Conservation (phyloP, 2,113 vertebrate genomes). For the Gobius niger region DNA sequence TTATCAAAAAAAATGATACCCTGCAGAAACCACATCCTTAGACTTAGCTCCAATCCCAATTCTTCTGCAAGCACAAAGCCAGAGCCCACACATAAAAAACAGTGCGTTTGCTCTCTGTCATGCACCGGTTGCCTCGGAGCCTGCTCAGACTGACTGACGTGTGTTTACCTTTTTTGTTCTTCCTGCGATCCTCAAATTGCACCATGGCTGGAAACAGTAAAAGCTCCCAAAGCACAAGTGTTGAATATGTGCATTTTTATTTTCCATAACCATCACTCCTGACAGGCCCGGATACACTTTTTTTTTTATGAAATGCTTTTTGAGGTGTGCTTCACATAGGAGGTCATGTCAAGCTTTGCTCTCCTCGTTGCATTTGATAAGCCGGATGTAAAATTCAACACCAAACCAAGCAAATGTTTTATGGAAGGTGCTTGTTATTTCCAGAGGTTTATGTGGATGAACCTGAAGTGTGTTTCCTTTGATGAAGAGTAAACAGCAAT, state of each 20-base stretch:
- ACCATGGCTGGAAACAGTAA: constrained; percentile 51
- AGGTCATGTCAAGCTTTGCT: constrained; percentile 21
- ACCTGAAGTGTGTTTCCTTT: neutral
- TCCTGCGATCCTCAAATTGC: constrained; percentile 55
- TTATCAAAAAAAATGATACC: neutral
- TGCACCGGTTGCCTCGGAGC: constrained; percentile 46
- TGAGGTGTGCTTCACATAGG: constrained; percentile 24
- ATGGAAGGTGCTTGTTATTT: constrained; percentile 9
- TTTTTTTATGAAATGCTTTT: constrained; percentile 21
- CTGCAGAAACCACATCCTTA: neutral
- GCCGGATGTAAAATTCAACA: constrained; percentile 17
- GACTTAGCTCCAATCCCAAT: neutral
- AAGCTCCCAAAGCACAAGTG: constrained; percentile 50
- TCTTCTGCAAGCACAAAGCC: constrained; percentile 1
- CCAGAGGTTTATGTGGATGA: neutral
- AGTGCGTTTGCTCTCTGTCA: constrained; percentile 28
- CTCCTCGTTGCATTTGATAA: constrained; percentile 23
- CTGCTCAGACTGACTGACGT: constrained; percentile 55
- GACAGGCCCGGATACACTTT: constrained; percentile 46
- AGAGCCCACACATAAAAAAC: constrained; percentile 2
- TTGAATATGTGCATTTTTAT: constrained; percentile 68
- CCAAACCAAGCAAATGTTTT: neutral
- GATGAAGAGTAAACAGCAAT: neutral
- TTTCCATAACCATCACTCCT: constrained; percentile 47
- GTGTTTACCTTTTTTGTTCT: constrained; percentile 61